Base-by-base conservation (phyloP, 35 echinoderm and acorn worm species). In the Lytechinus pictus region DNA sequence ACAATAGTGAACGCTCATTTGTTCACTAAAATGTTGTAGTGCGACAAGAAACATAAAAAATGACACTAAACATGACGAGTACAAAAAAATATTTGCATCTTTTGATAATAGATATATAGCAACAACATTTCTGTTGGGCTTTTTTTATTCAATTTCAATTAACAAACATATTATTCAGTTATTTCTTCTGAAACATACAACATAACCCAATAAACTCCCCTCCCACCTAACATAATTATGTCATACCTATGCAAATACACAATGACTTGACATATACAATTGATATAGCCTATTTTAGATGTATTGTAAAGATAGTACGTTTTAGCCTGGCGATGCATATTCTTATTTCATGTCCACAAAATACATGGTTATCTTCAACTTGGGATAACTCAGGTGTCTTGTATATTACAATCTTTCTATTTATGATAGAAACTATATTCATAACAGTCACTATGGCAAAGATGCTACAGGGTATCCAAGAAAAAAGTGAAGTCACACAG, bases 61-160 rank as follows among this genome's bases (percentile, higher is more conserved):
- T 6, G n/a, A 24, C 66, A 16, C n/a, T 8, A 16, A 79, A 79
- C 19, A 27, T 1, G 21, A 24, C 0, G 19, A 79, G 16, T 24
- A 79, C 19, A 79, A 24, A n/a, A n/a, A 24, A 79, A 19, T 10
- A 13, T 13, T 11, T 58, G 56, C 56, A 13, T 11, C 56, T 58
- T 79, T 79, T 79, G 66, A 24, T 79, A 79, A 79, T 79, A 79
- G 66, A 79, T 79, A 79, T 79, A 79, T 79, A 79, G 66, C 66
- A 24, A 79, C 92, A 93, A 93, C 92, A 93, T 93, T 93, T 93
- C 92, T 93, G 92, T 93, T 93, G 92, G 92, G 92, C 92, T 57
- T 93, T 93, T 93, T 57, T 93, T 93, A 93, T 93, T 93, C 92
- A 93, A 93, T 93, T 93, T 93, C 92, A 93, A 93, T 93, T 93